Conservation (phyloP, 2,113 vertebrate genomes). For the Cavia aperea region DNA sequence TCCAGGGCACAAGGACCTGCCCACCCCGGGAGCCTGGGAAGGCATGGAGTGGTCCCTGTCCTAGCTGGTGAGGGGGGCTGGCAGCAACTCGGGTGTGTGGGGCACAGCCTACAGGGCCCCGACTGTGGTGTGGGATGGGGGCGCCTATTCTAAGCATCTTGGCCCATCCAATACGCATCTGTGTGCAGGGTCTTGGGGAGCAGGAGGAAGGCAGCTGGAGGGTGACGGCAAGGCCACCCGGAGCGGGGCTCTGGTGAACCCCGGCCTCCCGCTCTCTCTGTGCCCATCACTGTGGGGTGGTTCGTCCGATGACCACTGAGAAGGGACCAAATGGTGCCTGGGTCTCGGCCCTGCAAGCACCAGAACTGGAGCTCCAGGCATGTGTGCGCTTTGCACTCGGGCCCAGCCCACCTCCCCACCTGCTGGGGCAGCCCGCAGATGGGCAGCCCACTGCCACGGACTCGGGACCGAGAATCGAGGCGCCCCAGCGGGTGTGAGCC, state of each 20-base stretch:
- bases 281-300: accelerated
- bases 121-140: not conserved
- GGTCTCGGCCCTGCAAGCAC: not conserved
- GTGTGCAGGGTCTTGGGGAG: not conserved
- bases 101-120: accelerated
- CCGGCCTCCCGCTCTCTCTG: accelerated
- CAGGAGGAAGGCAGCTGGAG: accelerated
- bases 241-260: not conserved
- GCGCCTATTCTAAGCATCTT: not conserved
- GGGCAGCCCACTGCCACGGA: no score
- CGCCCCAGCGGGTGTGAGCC: not conserved
- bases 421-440: not conserved
- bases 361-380: not conserved
- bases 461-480: not conserved
- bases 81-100: accelerated
- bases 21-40: accelerated
- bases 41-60: accelerated
- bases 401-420: accelerated
- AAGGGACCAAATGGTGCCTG: not conserved
- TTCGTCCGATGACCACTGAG: accelerated
- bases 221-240: not conserved
- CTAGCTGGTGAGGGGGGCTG: not conserved
- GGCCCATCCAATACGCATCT: not conserved
- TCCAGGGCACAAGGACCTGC: not conserved
- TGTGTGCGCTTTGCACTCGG: no score